Evolutionary conservation across 2,113 vertebrate genomes (phyloP).

Genomic region (Hydropotes inermis): DNA sequence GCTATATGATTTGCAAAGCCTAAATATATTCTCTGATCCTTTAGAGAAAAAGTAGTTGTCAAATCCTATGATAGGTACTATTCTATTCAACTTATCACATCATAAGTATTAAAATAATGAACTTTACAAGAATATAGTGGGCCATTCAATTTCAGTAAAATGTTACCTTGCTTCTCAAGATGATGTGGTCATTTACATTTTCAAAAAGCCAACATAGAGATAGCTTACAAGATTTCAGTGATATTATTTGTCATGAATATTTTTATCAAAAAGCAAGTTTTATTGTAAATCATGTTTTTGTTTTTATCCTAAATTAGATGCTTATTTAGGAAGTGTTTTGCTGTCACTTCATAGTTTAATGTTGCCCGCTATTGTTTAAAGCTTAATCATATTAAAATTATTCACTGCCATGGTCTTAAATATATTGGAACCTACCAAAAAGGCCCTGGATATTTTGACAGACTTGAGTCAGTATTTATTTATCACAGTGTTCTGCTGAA

Average conservation of each 20-base stretch:
- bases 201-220: neutral
- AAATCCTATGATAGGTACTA: neutral
- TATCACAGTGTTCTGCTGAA: neutral
- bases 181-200: neutral
- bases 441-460: neutral
- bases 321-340: conserved; percentile 11
- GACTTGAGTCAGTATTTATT: neutral
- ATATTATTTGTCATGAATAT: neutral
- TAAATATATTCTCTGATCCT: neutral
- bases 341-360: neutral
- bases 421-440: neutral
- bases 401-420: neutral
- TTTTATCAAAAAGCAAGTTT: conserved; percentile 9
- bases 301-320: conserved; percentile 21
- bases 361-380: neutral
- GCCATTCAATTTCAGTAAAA: conserved; percentile 14
- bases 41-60: neutral
- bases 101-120: neutral
- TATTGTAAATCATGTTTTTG: neutral
- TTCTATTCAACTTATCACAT: neutral
- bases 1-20: neutral
- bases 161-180: neutral
- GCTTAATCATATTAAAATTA: neutral
- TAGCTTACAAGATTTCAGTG: neutral
- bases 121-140: neutral